Evolutionary conservation across 1,140 invertebrate genomes (phyloP), one percentile per base, ranked within the genome.

Genomic region (Anthonomus grandis): DNA sequence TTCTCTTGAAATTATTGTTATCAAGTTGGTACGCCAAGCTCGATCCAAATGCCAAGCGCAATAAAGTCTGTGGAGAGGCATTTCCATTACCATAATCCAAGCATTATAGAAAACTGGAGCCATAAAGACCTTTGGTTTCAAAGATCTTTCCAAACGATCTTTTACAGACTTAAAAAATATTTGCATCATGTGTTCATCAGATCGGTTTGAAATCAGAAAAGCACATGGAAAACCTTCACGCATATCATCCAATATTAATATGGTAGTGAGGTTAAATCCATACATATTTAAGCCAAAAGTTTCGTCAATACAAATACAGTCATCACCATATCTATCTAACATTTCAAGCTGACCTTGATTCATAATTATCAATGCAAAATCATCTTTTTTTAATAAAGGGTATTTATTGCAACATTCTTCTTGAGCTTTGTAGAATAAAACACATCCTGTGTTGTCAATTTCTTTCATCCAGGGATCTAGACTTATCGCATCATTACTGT

Each of bases 251-350:
- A 58, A 15, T 34, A 45, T 21, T 22, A 58, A 15, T 17, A 58
- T 3, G 22, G 56, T 58, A 58, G 1, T 1, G 4, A 58, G 34
- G 9, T 60, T 18, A 50, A 60, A 60, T 19, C 39, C 18, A 39
- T 60, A 56, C 6, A 5, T 8, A 51, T 63, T 63, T 18, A 50
- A 17, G 10, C 52, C 58, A 50, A 49, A 47, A 10, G 58, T 60
- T 10, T 39, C 23, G 18, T 60, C 58, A 12, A 63, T 37, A 25
- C 61, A 63, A n/a, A 63, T 45, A 27, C 47, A 60, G 41, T 60
- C 44, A 24, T 15, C 15, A 15, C 13, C 15, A 48, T 24, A 64
- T 31, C 36, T 53, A 4, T 46, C 22, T 1, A 64, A 27, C 6
- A 50, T 36, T 22, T 50, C 47, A 2, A 18, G 15, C 23, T 37